These are phyloP conservation scores for Incurvaria masculella DNA, from an alignment of 2,888 invertebrate genomes.

Conservation along the genomic window DNA sequence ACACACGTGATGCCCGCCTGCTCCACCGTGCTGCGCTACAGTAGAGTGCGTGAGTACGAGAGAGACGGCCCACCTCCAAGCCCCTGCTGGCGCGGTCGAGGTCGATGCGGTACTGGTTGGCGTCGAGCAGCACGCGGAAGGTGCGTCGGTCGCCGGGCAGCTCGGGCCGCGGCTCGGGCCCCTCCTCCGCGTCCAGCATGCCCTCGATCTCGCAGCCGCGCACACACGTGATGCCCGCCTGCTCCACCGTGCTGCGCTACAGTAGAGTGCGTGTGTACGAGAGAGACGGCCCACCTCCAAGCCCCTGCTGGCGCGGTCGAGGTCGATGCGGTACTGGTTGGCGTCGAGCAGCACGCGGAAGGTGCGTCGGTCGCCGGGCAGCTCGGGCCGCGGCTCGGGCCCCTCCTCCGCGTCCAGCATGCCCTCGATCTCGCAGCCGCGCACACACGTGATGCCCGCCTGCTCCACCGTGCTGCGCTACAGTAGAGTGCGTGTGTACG, in stretches of 20 bases:
- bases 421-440: slow-evolving; percentile 98
- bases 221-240: slow-evolving; percentile 88
- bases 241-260: slow-evolving; percentile 83
- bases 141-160: slow-evolving; percentile 87
- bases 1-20: slow-evolving; percentile 92
- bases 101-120: slow-evolving; percentile 94
- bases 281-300: slow-evolving; percentile 71
- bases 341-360: slow-evolving; percentile 94
- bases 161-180: slow-evolving; percentile 84
- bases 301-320: slow-evolving; percentile 78
- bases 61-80: slow-evolving; percentile 68
- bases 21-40: slow-evolving; percentile 81
- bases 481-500: too few relatives aligned
- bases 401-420: slow-evolving; percentile 97
- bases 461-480: slow-evolving; percentile 87
- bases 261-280: too few relatives aligned
- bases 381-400: slow-evolving; percentile 81
- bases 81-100: slow-evolving; percentile 81
- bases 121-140: slow-evolving; percentile 92
- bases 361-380: slow-evolving; percentile 87
- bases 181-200: slow-evolving; percentile 96
- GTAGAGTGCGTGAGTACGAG: too few relatives aligned
- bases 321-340: slow-evolving; percentile 93
- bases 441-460: slow-evolving; percentile 86
- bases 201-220: slow-evolving; percentile 99